phyloP scores from a whole-genome alignment of 2,797 vertebrate genomes.

The Phataginus tricuspis region DNA sequence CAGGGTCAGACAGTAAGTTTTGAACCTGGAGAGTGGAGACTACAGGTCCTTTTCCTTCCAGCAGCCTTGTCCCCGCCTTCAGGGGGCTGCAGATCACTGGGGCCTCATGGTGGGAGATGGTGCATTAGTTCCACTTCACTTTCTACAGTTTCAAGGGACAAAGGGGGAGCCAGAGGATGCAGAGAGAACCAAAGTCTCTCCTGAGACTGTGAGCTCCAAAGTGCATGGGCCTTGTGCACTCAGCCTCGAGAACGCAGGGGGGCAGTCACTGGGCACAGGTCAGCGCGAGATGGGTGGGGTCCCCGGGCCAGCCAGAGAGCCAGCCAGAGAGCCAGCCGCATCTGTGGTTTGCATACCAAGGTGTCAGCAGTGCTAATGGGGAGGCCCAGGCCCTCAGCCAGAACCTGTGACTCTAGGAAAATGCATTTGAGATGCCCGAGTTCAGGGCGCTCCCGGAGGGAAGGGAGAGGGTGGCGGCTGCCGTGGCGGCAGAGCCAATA shows the following conservation, averaged over 20 bases:
- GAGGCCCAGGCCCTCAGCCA: not conserved
- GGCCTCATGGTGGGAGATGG: too few relatives aligned
- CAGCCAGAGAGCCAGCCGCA: accelerated
- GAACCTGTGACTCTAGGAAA: not conserved
- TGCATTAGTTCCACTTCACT: accelerated
- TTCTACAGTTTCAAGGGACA: not conserved
- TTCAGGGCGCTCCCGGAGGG: accelerated
- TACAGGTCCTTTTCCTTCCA: accelerated
- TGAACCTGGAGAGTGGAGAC: not conserved
- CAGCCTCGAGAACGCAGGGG: too few relatives aligned
- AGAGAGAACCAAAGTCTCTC: not conserved
- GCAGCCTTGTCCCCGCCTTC: accelerated
- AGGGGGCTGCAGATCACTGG: not conserved
- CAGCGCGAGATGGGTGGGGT: accelerated
- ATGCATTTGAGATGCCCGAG: not conserved
- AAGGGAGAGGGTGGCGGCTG: accelerated
- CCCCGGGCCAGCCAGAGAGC: not conserved
- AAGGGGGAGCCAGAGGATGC: not conserved
- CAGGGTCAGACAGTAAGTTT: not conserved
- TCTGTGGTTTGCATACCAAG: too few relatives aligned
- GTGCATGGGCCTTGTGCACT: accelerated
- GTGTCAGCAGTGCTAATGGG: not conserved
- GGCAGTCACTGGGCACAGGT: accelerated
- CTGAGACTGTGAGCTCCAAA: not conserved
- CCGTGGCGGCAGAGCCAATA: not conserved